Percentiles rank a stretch among this genome's conserved stretches.
These are phyloP conservation scores for Lagenorhynchus albirostris DNA, from an alignment of 2,113 vertebrate genomes.

Conservation along the genomic window DNA sequence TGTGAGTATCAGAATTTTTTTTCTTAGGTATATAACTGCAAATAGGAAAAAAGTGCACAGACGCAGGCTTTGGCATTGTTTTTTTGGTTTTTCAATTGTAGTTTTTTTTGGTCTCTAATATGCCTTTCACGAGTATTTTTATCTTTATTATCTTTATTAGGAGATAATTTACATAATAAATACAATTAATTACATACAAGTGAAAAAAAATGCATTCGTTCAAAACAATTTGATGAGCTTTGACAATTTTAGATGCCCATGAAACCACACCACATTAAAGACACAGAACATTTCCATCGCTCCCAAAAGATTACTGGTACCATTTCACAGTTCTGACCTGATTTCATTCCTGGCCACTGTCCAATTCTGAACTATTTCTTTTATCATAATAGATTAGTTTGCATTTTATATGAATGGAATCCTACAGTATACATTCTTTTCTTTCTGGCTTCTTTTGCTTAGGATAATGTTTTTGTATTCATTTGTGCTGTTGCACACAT, in stretches of 20 bases:
- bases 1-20: background rate
- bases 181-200: background rate
- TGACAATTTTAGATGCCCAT: background rate
- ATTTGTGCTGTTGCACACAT: no score
- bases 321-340: background rate
- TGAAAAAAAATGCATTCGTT: background rate
- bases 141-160: background rate
- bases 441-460: background rate
- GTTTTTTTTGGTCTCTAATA: background rate
- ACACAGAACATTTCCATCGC: background rate
- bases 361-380: background rate
- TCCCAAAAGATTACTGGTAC: background rate
- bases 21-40: background rate
- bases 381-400: background rate
- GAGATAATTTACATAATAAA: background rate
- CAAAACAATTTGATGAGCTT: background rate
- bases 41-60: background rate
- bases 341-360: background rate
- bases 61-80: background rate
- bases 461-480: background rate
- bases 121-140: background rate
- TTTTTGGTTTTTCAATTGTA: background rate
- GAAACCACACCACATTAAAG: background rate
- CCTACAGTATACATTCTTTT: background rate
- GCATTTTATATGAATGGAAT: background rate